Percentiles rank a stretch among this genome's conserved stretches.
phyloP scores from a whole-genome alignment of 2,113 vertebrate species.

The Danio rerio region GRCz12tu NC_133183.1:31252501-31253000 shows the following conservation, averaged over 20 bases:
- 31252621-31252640: neutral
- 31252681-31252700: slow-evolving; percentile 24
- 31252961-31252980: neutral
- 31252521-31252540: neutral
- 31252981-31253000: neutral
- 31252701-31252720: slow-evolving; percentile 29
- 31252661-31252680: slow-evolving; percentile 35
- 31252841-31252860: neutral
- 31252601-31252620: neutral
- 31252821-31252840: slow-evolving; percentile 33
- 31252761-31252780: slow-evolving; percentile 2
- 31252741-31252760: slow-evolving; percentile 1
- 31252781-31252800: slow-evolving; percentile 10
- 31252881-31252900: neutral
- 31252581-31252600: neutral
- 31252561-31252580: neutral
- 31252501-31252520: neutral
- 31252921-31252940: neutral
- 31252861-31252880: slow-evolving; percentile 14
- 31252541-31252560: slow-evolving; percentile 6
- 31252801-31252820: slow-evolving; percentile 20
- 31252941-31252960: neutral
- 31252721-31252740: slow-evolving; percentile 25
- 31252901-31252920: neutral
- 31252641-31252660: slow-evolving; percentile 22